phyloP scores from a whole-genome alignment of 1,140 invertebrate species.

The Drosophila bipectinata region DNA sequence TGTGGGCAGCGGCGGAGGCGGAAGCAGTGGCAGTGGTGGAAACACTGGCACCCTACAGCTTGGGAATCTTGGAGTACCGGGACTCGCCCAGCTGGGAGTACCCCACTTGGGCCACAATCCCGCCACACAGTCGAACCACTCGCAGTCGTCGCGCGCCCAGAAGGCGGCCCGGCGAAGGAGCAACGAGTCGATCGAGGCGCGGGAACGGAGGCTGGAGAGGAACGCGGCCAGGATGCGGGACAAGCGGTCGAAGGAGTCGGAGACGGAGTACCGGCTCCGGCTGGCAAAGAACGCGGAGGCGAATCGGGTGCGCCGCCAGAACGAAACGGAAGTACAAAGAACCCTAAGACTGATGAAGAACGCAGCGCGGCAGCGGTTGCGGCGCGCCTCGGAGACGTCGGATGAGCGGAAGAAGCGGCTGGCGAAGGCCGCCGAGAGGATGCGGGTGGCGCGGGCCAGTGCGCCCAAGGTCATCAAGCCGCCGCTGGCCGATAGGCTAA shows the following conservation, averaged over 20 bases:
- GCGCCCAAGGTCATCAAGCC: slow-evolving; percentile 81
- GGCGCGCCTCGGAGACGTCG: slow-evolving; percentile 83
- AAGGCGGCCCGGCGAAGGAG: slow-evolving; percentile 78
- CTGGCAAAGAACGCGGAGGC: slow-evolving; percentile 82
- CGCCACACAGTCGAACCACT: background rate
- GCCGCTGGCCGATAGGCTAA: slow-evolving; percentile 78
- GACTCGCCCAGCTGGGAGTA: slow-evolving; percentile 29
- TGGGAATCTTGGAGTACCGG: slow-evolving; percentile 18
- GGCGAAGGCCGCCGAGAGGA: slow-evolving; percentile 82
- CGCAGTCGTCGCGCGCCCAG: slow-evolving; percentile 63
- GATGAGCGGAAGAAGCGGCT: slow-evolving; percentile 85
- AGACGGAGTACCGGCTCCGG: slow-evolving; percentile 78
- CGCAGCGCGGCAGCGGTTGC: slow-evolving; percentile 77
- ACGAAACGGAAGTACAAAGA: slow-evolving; percentile 84
- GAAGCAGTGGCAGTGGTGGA: background rate
- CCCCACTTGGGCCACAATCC: slow-evolving; percentile 47
- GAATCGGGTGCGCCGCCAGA: slow-evolving; percentile 81
- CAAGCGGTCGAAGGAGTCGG: slow-evolving; percentile 76
- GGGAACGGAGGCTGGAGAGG: slow-evolving; percentile 71
- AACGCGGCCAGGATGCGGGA: slow-evolving; percentile 83
- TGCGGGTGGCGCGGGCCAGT: slow-evolving; percentile 74
- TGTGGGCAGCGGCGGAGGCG: slow-evolving; percentile 24
- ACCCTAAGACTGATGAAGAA: slow-evolving; percentile 84
- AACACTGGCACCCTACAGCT: background rate
- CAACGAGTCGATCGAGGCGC: slow-evolving; percentile 79